These are phyloP conservation scores for Pelmatolapia mariae DNA, from an alignment of 2,113 vertebrate species.

Conservation along the genomic window DNA sequence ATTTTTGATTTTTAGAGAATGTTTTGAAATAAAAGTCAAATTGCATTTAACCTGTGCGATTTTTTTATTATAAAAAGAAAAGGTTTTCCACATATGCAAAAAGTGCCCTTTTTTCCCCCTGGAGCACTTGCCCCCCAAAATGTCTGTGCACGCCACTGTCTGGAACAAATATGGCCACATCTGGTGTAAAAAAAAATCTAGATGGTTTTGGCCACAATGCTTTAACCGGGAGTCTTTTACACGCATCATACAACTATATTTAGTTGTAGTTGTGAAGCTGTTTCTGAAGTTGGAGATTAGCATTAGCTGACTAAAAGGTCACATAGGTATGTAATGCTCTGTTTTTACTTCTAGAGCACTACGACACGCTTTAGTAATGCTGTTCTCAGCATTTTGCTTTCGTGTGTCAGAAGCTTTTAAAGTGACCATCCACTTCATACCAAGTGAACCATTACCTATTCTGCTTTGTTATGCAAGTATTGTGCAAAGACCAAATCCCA, in stretches of 20 bases:
- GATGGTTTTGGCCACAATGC: neutral
- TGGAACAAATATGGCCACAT: neutral
- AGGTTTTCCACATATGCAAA: no score
- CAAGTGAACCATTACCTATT: neutral
- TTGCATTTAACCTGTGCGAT: no score
- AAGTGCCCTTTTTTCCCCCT: no score
- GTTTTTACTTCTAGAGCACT: neutral
- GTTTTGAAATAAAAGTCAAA: no score
- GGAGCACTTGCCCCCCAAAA: no score
- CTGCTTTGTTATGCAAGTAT: slow-evolving; percentile 2
- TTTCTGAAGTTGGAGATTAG: neutral
- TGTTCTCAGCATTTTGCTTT: neutral
- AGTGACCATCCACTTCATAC: neutral
- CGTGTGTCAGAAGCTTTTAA: neutral
- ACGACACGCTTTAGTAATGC: neutral
- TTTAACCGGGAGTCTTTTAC: neutral
- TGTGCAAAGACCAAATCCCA: neutral
- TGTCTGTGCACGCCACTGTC: no score
- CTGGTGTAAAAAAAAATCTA: neutral
- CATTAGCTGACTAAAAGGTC: neutral
- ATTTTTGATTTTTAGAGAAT: no score
- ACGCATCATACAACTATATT: neutral
- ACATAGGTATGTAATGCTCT: neutral
- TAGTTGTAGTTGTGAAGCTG: neutral
- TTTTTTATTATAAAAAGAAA: no score